Evolutionary conservation across 2,888 invertebrate species (phyloP).

Genomic region (Clunio marinus): DNA sequence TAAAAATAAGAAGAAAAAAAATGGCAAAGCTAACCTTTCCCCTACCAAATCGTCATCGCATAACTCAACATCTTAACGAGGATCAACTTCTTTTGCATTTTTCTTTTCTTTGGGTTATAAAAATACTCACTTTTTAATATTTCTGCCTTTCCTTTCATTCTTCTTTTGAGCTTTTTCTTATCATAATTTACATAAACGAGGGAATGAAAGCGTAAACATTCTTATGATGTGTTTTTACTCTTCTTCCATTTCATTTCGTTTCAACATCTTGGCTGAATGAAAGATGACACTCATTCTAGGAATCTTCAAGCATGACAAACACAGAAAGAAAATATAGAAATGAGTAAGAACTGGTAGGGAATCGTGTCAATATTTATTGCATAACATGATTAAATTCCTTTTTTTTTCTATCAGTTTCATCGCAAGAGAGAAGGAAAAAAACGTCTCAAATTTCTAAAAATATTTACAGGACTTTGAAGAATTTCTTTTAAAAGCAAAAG

Average conservation of each 20-base stretch:
- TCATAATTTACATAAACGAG: conserved; percentile 4
- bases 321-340: background rate
- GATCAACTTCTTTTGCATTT: background rate
- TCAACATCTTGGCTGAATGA: background rate
- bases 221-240: too few relatives aligned
- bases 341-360: background rate
- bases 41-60: background rate
- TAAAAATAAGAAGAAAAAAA: background rate
- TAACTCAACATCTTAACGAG: background rate
- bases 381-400: conserved; percentile 29
- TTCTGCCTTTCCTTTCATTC: background rate
- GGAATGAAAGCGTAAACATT: background rate
- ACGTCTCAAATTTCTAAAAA: conserved; percentile 13
- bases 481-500: background rate
- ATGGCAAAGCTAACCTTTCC: background rate
- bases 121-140: background rate
- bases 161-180: background rate
- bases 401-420: background rate
- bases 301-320: conserved; percentile 15
- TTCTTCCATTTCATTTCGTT: too few relatives aligned
- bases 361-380: conserved; percentile 31
- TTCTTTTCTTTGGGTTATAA: background rate
- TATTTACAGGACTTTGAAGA: background rate
- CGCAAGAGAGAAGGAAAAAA: background rate
- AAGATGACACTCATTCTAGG: conserved; percentile 23